Percentiles rank a stretch among this genome's conserved stretches.
Conservation (phyloP, 1,140 invertebrate genomes). For the Lordiphosa clarofinis region DNA sequence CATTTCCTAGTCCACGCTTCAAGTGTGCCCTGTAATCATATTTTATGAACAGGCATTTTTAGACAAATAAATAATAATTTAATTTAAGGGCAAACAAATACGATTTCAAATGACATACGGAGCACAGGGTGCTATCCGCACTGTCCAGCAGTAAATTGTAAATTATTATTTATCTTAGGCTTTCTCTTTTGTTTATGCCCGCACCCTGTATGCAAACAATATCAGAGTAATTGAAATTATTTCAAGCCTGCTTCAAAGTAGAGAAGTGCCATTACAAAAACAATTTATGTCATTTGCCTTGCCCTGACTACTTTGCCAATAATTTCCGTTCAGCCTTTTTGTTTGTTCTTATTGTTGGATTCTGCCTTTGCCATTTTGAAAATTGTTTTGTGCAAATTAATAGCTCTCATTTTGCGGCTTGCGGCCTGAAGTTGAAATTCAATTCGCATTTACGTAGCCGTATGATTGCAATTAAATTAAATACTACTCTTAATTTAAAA, state of each 20-base stretch:
- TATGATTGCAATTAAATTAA: slow-evolving; percentile 40
- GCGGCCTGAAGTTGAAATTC: slow-evolving; percentile 37
- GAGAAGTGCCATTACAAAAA: slow-evolving; percentile 15
- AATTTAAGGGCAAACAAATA: slow-evolving; percentile 34
- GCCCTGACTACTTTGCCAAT: slow-evolving; percentile 5
- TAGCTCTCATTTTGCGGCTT: slow-evolving; percentile 49
- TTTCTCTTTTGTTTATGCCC: neutral
- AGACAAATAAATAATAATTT: slow-evolving; percentile 70
- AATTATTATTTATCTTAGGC: too few species aligned
- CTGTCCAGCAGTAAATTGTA: too few species aligned
- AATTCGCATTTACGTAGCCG: slow-evolving; percentile 13
- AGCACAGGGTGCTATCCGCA: slow-evolving; percentile 26
- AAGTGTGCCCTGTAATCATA: slow-evolving; percentile 46
- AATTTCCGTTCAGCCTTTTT: slow-evolving; percentile 16
- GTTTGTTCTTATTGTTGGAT: slow-evolving; percentile 18
- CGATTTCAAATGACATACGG: slow-evolving; percentile 52
- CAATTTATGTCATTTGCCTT: slow-evolving; percentile 37
- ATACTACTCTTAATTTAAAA: slow-evolving; percentile 1
- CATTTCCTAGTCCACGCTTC: slow-evolving; percentile 30
- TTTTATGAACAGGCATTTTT: slow-evolving; percentile 48
- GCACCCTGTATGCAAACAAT: slow-evolving; percentile 30
- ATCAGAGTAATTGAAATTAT: slow-evolving; percentile 9
- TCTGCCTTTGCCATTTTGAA: slow-evolving; percentile 11
- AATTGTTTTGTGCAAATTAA: slow-evolving; percentile 46
- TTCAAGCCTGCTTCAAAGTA: slow-evolving; percentile 26